Evolutionary conservation across 2,797 vertebrate genomes (phyloP), one percentile per base, ranked within the genome.

Genomic region (Luscinia luscinia): DNA sequence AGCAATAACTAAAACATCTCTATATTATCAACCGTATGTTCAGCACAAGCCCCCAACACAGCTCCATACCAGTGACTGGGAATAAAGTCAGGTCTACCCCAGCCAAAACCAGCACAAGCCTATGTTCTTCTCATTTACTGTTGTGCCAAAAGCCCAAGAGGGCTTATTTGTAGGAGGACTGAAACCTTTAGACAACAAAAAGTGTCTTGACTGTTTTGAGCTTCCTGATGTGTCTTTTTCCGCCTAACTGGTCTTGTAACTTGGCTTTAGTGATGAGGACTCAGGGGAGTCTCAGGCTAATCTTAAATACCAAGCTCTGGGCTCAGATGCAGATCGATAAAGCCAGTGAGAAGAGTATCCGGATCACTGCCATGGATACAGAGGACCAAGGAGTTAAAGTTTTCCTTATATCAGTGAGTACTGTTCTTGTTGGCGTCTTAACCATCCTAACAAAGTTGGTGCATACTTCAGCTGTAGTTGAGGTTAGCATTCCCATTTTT

Each of bases 291-390:
- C 98, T 99, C 86, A 98, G 99, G 81, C 97, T 99, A 95, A 99
- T 99, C 97, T 98, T 99, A 95, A 99, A 99, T 97, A 99, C 99
- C 94, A 99, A 99, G 97, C 98, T 99, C 45, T 99, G 99, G 99
- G 98, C 99, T 34, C 99, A 99, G 98, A 99, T 99, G 99, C 99
- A 99, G 97, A 99, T 99, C 9, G 99, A 99, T 96, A 99, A 99
- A 97, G 99, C 99, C 97, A 99, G 99, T 16, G 99, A 99, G 97
- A 99, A 99, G 96, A 99, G 99, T 62, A 98, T 99, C 93, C 98
- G 99, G 51, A 99, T 99, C 98, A 99, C 99, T 0, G 99, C 99
- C 97, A 99, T 99, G 98, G 99, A 99, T 96, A 99, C 99, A 5
- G 99, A 99, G 97, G 99, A 99, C 98, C 99, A 99, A 97, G 99